phyloP scores from a whole-genome alignment of 2,797 vertebrate genomes.

The Petrocephalus schoutedeni region DNA sequence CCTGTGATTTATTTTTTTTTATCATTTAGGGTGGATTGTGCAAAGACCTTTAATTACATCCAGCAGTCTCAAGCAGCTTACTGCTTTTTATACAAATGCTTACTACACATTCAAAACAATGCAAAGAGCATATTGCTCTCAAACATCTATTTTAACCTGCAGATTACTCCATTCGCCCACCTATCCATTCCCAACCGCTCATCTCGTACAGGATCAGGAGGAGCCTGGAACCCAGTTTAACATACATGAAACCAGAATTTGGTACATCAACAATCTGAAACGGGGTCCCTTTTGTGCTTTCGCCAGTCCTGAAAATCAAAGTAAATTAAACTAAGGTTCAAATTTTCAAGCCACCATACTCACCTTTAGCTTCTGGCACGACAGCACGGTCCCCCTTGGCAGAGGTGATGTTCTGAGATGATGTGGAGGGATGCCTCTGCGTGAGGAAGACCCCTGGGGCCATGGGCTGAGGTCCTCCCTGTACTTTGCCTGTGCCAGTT shows the following conservation, averaged over 20 bases:
- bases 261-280: neutral
- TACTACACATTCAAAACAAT: neutral
- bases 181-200: neutral
- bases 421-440: conserved; percentile 79
- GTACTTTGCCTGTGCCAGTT: conserved; percentile 70
- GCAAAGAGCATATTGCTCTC: neutral
- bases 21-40: neutral
- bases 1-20: neutral
- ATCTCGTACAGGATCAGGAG: neutral
- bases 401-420: conserved; percentile 78
- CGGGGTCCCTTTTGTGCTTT: neutral
- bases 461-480: conserved; percentile 79
- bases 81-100: neutral
- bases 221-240: neutral
- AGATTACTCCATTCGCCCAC: neutral
- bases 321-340: neutral
- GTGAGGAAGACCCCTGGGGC: conserved; percentile 91
- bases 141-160: neutral
- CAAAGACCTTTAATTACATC: neutral
- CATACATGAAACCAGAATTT: neutral
- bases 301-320: neutral
- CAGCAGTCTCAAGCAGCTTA: neutral
- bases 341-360: conserved; percentile 22
- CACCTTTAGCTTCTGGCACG: conserved; percentile 65
- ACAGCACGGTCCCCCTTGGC: conserved; percentile 53